Evolutionary conservation across 1,140 invertebrate species (phyloP), one percentile per base, ranked within the genome.

Genomic region (Babylonia areolata): DNA sequence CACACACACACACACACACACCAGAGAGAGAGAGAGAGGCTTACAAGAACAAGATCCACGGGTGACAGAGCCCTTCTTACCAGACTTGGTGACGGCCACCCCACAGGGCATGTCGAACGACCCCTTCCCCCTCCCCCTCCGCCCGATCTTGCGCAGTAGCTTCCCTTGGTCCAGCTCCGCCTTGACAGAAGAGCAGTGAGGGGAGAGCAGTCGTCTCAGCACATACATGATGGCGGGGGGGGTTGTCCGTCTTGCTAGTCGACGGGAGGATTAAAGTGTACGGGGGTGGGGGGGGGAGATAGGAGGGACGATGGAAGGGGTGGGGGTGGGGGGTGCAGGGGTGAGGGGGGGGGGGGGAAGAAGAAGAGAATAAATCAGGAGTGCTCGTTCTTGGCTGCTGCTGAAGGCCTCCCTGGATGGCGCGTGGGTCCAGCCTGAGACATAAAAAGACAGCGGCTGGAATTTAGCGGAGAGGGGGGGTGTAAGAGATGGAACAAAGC

Each of bases 51-150:
- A n/a, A n/a, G n/a, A n/a, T n/a, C n/a, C n/a, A n/a, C n/a, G n/a
- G n/a, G n/a, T 51, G 46, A 12, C 17, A 17, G 46, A 15, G 42
- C 9, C 9, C 2, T 9, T 2, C 46, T 85, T 89, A 93, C 93
- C 93, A 89, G 92, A 86, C 81, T 91, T 91, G 20, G 93, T 91
- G 0, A 92, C 88, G 9, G 91, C 89, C 37, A 93, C 87, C 15
- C 93, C 93, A 80, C 90, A 91, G 3, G 92, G 92, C 89, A 91
- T 92, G 33, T 92, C 90, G 81, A 93, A 93, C 37, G 91, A 89
- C 0, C 90, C 90, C 81, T 91, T 92, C 15, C 15, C 90, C 89
- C 79, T 87, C 85, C 6, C 93, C 93, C 88, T 87, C 78, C 88
- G 87, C 28, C 91, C 91, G 46, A 91, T 85, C 86, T 87, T 90